Base-by-base conservation (phyloP, 2,113 vertebrate species). In the Myodes glareolus region DNA sequence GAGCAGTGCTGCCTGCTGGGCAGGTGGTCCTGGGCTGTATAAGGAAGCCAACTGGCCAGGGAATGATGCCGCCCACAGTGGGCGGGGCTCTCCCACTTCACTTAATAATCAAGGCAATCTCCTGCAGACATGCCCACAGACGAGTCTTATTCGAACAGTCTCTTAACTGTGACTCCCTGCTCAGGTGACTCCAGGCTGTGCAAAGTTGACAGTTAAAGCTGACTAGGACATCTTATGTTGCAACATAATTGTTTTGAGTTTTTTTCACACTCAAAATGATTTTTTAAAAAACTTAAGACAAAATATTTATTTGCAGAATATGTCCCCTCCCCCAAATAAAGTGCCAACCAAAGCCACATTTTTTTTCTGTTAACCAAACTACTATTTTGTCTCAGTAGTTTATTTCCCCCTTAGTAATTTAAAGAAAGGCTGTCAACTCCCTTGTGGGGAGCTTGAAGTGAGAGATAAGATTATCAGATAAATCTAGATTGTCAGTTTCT, bases 351-450 rank as follows among this genome's bases (percentile, higher is more conserved):
- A 91, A 84, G 39, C 4, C 21, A 93, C 33, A n/a, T 55, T 72
- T 58, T 12, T 94, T 88, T 94, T 67, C 12, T 89, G 36, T 47
- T 94, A 36, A 86, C 45, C 61, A 94, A 86, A 91, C 80, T 68
- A 91, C 45, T 39, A 58, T 58, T 58, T 58, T 4, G 45, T 47
- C 45, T 47, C 45, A 47, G 45, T 47, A 47, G 45, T 47, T 47
- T 47, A 47, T 61, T 89, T 90, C n/a, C 90, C 39, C 5, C 31
- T 50, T 21, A 82, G 50, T n/a, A 87, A 82, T 92, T 88, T 91
- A 86, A 94, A 91, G 76, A 84, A 94, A 68, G 81, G 81, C n/a
- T 72, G 16, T 75, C 73, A 91, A 36, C 39, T 94, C 36, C 61
- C 58, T 90, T 8, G 11, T 4, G 33, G 68, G 92, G 73, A 91